Conservation (phyloP, 2,113 vertebrate genomes). For the Mohoua ochrocephala region DNA sequence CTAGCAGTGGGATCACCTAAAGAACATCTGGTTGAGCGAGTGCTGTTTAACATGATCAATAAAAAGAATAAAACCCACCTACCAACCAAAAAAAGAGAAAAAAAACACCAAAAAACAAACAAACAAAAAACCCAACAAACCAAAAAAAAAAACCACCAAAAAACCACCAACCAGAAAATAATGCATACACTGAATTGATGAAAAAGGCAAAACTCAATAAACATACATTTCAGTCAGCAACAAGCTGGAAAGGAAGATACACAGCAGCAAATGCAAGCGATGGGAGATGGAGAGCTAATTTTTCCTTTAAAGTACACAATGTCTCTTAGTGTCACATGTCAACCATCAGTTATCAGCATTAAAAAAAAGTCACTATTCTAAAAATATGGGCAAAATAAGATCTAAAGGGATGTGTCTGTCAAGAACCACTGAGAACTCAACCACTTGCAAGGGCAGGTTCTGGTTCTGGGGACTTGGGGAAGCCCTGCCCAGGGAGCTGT, state of each 20-base stretch:
- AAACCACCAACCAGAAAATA: not conserved
- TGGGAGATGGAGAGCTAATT: not conserved
- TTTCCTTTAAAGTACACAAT: not conserved
- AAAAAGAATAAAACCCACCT: too few species aligned
- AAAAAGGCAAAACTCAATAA: not conserved
- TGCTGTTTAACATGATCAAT: not conserved
- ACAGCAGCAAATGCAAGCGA: not conserved
- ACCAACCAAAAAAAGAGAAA: not conserved
- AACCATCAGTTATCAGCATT: not conserved
- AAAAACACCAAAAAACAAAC: not conserved
- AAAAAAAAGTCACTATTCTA: not conserved
- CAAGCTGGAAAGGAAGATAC: not conserved
- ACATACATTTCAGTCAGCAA: not conserved
- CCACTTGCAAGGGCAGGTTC: not conserved
- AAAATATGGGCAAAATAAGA: not conserved
- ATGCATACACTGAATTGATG: not conserved
- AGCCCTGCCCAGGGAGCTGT: not conserved
- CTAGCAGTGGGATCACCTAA: not conserved
- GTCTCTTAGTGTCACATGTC: not conserved
- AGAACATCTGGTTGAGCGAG: not conserved
- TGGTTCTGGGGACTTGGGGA: not conserved
- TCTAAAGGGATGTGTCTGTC: not conserved
- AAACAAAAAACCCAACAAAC: not conserved
- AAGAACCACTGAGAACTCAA: not conserved
- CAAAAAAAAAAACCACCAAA: not conserved